Evolutionary conservation across 2,113 vertebrate genomes (phyloP).

Genomic region (Prietella phreatophila): DNA sequence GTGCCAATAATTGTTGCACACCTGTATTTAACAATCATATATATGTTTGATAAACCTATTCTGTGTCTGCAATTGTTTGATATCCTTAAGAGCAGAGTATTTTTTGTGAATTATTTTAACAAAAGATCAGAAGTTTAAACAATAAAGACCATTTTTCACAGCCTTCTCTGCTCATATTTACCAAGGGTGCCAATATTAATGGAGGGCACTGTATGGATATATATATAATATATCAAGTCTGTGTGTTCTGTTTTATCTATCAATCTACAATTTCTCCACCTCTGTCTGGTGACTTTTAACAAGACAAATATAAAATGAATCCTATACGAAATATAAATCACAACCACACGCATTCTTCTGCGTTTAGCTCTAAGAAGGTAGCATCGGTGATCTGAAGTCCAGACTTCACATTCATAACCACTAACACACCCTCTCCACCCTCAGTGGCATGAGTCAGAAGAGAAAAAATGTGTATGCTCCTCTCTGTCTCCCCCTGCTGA

Average conservation of each 20-base stretch:
- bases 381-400: neutral
- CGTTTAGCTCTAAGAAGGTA: neutral
- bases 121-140: no score
- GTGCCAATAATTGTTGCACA: no score
- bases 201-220: no score
- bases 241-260: neutral
- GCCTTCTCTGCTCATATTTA: no score
- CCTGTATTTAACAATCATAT: no score
- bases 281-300: neutral
- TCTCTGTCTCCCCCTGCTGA: slow-evolving; percentile 15
- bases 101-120: no score
- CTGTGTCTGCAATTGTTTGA: no score
- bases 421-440: slow-evolving; percentile 1
- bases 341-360: neutral
- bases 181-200: no score
- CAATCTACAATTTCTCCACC: neutral
- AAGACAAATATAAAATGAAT: neutral
- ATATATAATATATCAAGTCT: neutral
- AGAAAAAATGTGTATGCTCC: neutral
- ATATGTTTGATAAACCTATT: no score
- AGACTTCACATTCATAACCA: slow-evolving; percentile 16
- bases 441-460: slow-evolving; percentile 25
- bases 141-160: no score
- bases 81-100: no score
- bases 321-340: neutral